A percentile compares a stretch with the other conserved stretches of the same genome.
Conservation (phyloP, 2,888 invertebrate species). For the Lepidocyrtoides sp. region DNA sequence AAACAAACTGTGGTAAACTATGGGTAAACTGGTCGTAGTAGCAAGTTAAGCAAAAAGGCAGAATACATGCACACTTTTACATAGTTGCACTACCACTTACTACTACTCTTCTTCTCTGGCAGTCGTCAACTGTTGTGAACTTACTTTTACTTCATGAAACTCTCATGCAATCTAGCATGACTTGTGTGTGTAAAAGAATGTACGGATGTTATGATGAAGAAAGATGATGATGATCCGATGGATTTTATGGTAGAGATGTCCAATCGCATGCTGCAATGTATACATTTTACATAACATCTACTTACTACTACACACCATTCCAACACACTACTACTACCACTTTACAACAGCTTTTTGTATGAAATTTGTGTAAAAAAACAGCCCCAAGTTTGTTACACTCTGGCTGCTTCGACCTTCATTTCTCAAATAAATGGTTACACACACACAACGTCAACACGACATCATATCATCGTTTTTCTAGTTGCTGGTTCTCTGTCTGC, state of each 20-base stretch:
- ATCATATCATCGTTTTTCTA: conserved; percentile 20
- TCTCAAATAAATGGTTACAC: conserved; percentile 81
- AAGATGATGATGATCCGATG: conserved; percentile 12
- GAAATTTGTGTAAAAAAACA: conserved; percentile 22
- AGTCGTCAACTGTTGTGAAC: conserved; percentile 50
- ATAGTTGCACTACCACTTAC: too few relatives aligned
- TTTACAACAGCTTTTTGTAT: conserved; percentile 7
- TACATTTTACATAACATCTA: not conserved
- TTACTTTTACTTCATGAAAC: conserved; percentile 22
- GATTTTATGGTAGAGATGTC: conserved; percentile 54
- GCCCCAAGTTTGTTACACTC: conserved; percentile 76
- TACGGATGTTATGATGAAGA: conserved; percentile 50
- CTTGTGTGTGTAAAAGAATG: conserved; percentile 18
- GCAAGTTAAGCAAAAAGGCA: too few relatives aligned
- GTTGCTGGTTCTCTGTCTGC: not conserved
- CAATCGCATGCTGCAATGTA: not conserved
- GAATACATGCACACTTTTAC: too few relatives aligned
- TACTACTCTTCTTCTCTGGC: too few relatives aligned
- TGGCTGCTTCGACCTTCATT: conserved; percentile 84
- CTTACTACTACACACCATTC: not conserved
- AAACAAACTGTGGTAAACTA: too few relatives aligned
- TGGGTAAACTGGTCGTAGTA: too few relatives aligned
- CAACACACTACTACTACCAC: not conserved
- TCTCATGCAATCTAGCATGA: not conserved
- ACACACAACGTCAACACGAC: conserved; percentile 30